These are phyloP conservation scores for Arizona elegans DNA, from an alignment of 2,113 vertebrate species.

Conservation along the genomic window DNA sequence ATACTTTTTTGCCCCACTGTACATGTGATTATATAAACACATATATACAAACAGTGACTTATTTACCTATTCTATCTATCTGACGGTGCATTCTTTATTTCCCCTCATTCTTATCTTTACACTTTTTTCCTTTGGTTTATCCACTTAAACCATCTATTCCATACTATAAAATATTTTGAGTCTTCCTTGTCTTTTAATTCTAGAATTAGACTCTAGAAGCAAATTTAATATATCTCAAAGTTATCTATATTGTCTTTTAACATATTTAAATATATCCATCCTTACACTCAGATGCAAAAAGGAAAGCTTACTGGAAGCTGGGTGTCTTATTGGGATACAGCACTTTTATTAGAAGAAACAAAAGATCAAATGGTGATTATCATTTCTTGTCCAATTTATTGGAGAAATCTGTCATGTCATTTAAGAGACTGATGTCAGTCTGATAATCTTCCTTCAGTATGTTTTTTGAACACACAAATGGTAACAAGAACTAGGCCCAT, in stretches of 20 bases:
- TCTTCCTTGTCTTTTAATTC: too few species aligned
- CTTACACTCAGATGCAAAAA: neutral
- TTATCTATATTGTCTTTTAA: neutral
- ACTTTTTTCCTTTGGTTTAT: too few species aligned
- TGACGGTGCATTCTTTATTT: too few species aligned
- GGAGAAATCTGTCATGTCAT: neutral
- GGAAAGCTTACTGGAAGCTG: neutral
- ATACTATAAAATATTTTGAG: too few species aligned
- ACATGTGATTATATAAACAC: too few species aligned
- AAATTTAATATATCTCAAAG: neutral
- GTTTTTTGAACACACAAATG: neutral
- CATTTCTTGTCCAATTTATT: neutral
- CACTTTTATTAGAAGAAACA: neutral
- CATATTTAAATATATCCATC: neutral
- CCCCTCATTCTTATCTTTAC: too few species aligned
- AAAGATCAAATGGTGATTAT: neutral
- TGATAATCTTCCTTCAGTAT: neutral
- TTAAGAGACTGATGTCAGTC: neutral
- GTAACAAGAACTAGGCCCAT: neutral
- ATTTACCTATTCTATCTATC: too few species aligned
- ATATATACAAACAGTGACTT: too few species aligned
- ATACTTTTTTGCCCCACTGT: too few species aligned
- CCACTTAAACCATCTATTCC: too few species aligned
- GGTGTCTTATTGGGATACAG: neutral
- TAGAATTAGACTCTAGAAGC: neutral